A percentile compares a stretch with the other conserved stretches of the same genome.
phyloP scores from a whole-genome alignment of 2,797 vertebrate genomes.

The Carduelis carduelis region DNA sequence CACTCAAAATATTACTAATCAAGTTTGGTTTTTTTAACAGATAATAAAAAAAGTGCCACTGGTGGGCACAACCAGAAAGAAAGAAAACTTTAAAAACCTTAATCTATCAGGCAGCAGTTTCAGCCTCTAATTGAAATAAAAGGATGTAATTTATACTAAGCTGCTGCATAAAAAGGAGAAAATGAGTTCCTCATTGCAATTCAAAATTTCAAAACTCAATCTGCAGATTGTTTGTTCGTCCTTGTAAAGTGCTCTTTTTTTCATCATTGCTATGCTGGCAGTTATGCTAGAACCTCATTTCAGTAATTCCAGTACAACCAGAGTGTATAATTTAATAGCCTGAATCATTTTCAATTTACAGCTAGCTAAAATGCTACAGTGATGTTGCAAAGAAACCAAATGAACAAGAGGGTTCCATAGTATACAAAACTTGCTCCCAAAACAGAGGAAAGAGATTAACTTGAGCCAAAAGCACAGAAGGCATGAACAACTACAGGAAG shows the following conservation, averaged over 20 bases:
- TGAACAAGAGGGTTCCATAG: neutral
- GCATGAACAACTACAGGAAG: conserved; percentile 12
- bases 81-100: neutral
- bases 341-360: neutral
- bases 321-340: conserved; percentile 9
- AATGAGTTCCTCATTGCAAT: neutral
- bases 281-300: neutral
- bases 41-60: neutral
- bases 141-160: neutral
- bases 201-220: neutral
- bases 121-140: neutral
- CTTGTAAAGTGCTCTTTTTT: neutral
- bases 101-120: neutral
- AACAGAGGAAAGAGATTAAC: neutral
- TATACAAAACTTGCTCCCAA: neutral
- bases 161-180: neutral
- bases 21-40: neutral
- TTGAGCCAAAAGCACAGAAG: neutral
- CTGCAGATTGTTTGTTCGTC: neutral
- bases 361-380: neutral
- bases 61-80: neutral
- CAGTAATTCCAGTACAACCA: conserved; percentile 8
- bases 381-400: conserved; percentile 18
- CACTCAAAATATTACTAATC: neutral
- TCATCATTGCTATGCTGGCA: neutral